Conservation (phyloP, 2,888 invertebrate genomes). For the Amiota minor region DNA sequence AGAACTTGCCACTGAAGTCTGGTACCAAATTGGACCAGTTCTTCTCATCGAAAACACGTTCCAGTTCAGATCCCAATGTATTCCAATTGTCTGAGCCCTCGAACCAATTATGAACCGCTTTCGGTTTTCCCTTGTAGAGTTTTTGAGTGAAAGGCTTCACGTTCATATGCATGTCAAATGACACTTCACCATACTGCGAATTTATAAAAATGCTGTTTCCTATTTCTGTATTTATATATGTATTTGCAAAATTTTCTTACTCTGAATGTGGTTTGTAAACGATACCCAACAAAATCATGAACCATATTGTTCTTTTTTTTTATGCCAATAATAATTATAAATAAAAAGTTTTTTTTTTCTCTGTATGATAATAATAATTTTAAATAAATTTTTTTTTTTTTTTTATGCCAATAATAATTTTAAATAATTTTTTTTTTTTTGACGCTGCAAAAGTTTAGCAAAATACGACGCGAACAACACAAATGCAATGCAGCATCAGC, state of each 20-base stretch:
- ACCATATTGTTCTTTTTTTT: too few relatives aligned
- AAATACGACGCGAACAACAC: too few relatives aligned
- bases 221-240: constrained; percentile 3
- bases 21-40: neutral
- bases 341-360: too few relatives aligned
- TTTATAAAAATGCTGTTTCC: neutral
- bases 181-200: neutral
- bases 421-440: too few relatives aligned
- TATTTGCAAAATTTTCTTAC: neutral
- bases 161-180: neutral
- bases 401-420: too few relatives aligned
- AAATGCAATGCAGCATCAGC: too few relatives aligned
- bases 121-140: neutral
- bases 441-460: too few relatives aligned
- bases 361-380: too few relatives aligned
- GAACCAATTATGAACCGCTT: neutral
- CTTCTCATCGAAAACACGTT: neutral
- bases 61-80: constrained; percentile 6
- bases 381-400: too few relatives aligned
- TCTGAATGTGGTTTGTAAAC: too few relatives aligned
- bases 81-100: neutral
- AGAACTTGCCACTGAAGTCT: neutral
- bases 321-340: too few relatives aligned
- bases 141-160: neutral
- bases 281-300: too few relatives aligned